Evolutionary conservation across 2,113 vertebrate genomes (phyloP), one percentile per base, ranked within the genome.

Genomic region (Ailurus styani): DNA sequence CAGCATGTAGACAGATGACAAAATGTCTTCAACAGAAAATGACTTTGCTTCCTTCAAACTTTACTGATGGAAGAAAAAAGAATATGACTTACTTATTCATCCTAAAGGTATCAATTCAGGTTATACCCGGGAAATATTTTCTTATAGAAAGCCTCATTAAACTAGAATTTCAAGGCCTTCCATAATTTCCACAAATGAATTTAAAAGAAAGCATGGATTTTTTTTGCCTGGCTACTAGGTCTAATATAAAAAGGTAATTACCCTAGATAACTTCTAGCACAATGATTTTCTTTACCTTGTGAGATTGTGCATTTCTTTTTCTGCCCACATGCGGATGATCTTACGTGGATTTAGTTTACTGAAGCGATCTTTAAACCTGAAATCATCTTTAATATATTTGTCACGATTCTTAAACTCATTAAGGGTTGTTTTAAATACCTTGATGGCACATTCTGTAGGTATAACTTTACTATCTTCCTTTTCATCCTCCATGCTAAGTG

Each of bases 301-400:
- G 88, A 99, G 98, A 98, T 99, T 99, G 98, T 99, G 99, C 99
- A 99, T 99, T 99, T 99, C 99, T 98, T 99, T 99, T 98, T 99
- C 99, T 95, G 99, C 99, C 99, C 99, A 99, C 98, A 99, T 99
- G 40, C 99, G 98, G 98, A 99, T 99, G 98, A 99, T 98, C 98
- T 99, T 99, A 54, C 99, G 99, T 4, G 99, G 99, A 99, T 99
- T 99, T 98, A 99, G 98, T 96, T 99, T 99, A 98, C 99, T 99
- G 99, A 99, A 99, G 91, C 99, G 99, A 27, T 99, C 99, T 86
- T 98, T 99, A 99, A 99, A 99, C 97, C 99, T 99, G 93, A 99
- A 99, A 97, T 99, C 99, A 97, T 99, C 99, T 97, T 99, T 99
- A 97, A 99, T 99, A 97, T 99, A 99, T 94, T 99, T 99, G 98